Conservation (phyloP, 1,140 invertebrate genomes). For the Drosophila pandora region DNA sequence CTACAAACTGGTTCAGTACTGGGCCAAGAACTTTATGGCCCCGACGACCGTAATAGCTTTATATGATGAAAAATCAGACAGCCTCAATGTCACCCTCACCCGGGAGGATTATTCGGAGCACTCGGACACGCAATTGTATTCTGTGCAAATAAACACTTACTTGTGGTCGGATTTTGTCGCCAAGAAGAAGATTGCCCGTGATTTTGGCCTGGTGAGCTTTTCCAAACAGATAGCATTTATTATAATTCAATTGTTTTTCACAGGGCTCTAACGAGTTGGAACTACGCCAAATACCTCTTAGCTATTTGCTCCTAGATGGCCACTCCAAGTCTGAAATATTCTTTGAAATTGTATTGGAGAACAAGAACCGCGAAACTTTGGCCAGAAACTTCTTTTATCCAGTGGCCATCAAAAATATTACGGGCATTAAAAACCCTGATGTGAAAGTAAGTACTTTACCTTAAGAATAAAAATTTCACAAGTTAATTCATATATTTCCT, state of each 20-base stretch:
- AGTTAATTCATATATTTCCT: neutral
- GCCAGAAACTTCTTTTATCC: conserved; percentile 63
- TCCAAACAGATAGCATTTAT: neutral
- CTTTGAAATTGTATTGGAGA: conserved; percentile 49
- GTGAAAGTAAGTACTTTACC: conserved; percentile 20
- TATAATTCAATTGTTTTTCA: neutral
- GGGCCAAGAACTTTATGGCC: conserved; percentile 92
- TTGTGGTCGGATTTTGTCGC: conserved; percentile 63
- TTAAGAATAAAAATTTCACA: too few species aligned
- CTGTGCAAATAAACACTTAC: conserved; percentile 59
- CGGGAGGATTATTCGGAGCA: conserved; percentile 51
- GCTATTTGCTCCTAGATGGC: conserved; percentile 36
- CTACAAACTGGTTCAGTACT: conserved; percentile 92
- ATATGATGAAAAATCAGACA: conserved; percentile 44
- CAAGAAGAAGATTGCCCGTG: conserved; percentile 46
- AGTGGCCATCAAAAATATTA: conserved; percentile 58
- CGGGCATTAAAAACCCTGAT: conserved; percentile 51
- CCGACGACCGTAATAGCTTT: conserved; percentile 84
- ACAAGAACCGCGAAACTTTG: conserved; percentile 25
- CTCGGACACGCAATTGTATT: conserved; percentile 27
- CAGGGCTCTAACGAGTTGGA: conserved; percentile 44
- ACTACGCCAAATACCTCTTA: conserved; percentile 35
- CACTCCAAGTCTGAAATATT: conserved; percentile 50
- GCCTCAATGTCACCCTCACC: conserved; percentile 60
- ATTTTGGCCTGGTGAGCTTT: conserved; percentile 47